Percentiles rank a stretch among this genome's conserved stretches.
phyloP scores from a whole-genome alignment of 2,888 invertebrate genomes.

The Yponomeuta cagnagella region DNA sequence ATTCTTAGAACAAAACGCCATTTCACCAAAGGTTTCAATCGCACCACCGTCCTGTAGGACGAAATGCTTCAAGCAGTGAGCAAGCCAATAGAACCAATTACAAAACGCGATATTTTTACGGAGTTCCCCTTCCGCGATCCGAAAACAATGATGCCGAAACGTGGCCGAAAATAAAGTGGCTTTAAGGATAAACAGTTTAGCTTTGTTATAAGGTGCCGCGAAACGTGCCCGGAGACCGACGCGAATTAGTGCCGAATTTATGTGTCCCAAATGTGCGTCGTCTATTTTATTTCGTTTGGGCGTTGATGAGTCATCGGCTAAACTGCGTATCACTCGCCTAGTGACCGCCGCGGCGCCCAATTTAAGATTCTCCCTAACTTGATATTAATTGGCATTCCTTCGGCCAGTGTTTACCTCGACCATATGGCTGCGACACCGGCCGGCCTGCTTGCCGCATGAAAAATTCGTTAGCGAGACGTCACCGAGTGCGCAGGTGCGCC shows the following conservation, averaged over 20 bases:
- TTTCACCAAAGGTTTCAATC: constrained; percentile 22
- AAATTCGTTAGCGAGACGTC: constrained; percentile 4
- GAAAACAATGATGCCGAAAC: constrained; percentile 28
- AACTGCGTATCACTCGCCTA: constrained; percentile 34
- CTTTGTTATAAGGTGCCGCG: constrained; percentile 32
- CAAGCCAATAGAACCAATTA: not conserved
- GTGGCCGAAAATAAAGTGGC: constrained; percentile 41
- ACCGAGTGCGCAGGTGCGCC: constrained; percentile 9
- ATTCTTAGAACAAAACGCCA: constrained; percentile 50
- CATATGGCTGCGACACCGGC: constrained; percentile 12
- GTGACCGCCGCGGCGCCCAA: constrained; percentile 21
- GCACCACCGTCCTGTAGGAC: not conserved
- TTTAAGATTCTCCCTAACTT: not conserved
- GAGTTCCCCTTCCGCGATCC: constrained; percentile 32
- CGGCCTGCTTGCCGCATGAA: not conserved
- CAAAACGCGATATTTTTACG: constrained; percentile 9
- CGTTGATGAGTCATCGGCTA: constrained; percentile 37
- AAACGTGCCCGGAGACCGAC: constrained; percentile 31
- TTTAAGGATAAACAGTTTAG: constrained; percentile 33
- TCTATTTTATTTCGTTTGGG: constrained; percentile 8
- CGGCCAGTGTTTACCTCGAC: constrained; percentile 11
- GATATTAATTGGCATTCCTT: constrained; percentile 19
- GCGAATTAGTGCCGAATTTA: constrained; percentile 17
- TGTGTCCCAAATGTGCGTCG: constrained; percentile 12
- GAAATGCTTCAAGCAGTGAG: not conserved